Conservation (phyloP, 2,797 vertebrate genomes). For the Vespertilio murinus region DNA sequence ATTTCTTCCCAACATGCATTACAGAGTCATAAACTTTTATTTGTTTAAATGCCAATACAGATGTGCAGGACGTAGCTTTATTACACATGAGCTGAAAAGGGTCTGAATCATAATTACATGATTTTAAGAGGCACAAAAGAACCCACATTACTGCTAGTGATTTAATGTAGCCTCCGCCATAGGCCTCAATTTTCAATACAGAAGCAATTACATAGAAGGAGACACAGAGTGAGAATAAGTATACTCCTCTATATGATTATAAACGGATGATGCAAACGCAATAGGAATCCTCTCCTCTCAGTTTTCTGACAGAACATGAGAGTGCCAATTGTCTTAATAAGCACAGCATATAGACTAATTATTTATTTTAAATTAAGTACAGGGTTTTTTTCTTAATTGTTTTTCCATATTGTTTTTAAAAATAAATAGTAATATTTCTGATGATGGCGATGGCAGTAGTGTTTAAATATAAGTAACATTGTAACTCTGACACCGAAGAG, state of each 20-base stretch:
- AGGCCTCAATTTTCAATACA: neutral
- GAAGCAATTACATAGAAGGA: neutral
- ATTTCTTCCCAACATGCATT: neutral
- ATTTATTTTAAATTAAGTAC: neutral
- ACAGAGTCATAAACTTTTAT: constrained; percentile 17
- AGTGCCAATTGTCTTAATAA: neutral
- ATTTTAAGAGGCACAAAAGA: neutral
- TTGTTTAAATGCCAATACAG: neutral
- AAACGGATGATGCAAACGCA: neutral
- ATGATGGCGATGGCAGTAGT: neutral
- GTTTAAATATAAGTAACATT: constrained; percentile 14
- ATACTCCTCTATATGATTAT: neutral
- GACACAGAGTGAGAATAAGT: neutral
- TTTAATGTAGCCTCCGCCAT: neutral
- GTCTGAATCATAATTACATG: neutral
- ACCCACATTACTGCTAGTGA: neutral
- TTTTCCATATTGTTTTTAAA: neutral
- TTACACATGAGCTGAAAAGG: neutral
- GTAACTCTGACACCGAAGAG: neutral
- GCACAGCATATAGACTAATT: neutral
- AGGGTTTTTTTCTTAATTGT: neutral
- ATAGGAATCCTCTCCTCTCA: neutral
- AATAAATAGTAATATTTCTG: neutral
- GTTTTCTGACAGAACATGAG: neutral
- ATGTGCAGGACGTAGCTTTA: neutral